Percentiles rank a stretch among this genome's conserved stretches.
Evolutionary conservation across 2,113 vertebrate genomes (phyloP).

Genomic region (Rattus norvegicus): DNA sequence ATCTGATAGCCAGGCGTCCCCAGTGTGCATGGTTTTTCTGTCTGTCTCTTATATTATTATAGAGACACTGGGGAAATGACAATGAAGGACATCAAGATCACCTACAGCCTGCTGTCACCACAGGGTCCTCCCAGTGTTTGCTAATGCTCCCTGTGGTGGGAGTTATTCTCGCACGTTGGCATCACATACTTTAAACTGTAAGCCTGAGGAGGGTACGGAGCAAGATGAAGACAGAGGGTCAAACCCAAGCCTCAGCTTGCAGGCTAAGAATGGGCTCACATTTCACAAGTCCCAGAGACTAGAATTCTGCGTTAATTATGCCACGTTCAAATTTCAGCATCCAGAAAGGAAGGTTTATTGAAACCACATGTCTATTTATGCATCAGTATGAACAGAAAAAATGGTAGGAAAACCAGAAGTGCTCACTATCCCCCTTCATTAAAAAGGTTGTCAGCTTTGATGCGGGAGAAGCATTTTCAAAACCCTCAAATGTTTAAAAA

Average conservation of each 20-base stretch:
- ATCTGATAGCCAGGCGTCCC: constrained; percentile 27
- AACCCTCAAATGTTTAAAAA: constrained; percentile 31
- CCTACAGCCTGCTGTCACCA: background rate
- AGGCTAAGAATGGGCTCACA: constrained; percentile 13
- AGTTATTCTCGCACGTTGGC: background rate
- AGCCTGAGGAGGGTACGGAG: background rate
- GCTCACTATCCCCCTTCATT: background rate
- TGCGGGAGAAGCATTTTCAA: constrained; percentile 19
- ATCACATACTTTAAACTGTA: background rate
- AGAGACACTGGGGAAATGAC: constrained; percentile 37
- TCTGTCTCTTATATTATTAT: background rate
- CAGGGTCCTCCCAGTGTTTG: background rate
- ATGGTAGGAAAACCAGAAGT: background rate
- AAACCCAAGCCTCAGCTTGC: background rate
- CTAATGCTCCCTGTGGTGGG: background rate
- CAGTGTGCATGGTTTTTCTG: background rate
- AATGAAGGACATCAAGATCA: constrained; percentile 9
- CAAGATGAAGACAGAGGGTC: background rate
- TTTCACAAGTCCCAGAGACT: constrained; percentile 27
- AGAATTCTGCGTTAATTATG: background rate
- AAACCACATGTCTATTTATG: background rate
- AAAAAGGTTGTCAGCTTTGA: background rate
- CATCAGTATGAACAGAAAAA: background rate
- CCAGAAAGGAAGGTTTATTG: constrained; percentile 16
- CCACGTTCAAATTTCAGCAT: constrained; percentile 38